Base-by-base conservation (phyloP, 2,113 vertebrate species). In the Amphiprion ocellaris region DNA sequence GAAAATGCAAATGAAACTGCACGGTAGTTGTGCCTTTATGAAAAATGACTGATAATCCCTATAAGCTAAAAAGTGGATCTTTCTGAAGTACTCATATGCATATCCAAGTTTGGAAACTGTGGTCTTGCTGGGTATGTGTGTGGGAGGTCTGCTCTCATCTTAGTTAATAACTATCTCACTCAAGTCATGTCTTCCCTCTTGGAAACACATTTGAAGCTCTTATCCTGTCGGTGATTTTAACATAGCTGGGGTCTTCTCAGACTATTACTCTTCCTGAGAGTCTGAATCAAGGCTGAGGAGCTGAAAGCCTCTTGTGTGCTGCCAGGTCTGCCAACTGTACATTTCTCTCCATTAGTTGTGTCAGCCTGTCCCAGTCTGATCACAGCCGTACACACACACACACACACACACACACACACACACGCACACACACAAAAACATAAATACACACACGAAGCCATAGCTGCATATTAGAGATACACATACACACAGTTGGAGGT, bases 271-370 rank as follows among this genome's bases (percentile, higher is more conserved):
- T 77, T 85, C 73, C 66, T 63, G 74, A 77, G 60, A 63, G 83
- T 72, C 77, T 74, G 87, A 84, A 81, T 85, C 85, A 80, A 63
- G 73, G 60, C 81, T 87, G 81, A 89, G 88, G 74, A 80, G 86
- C 87, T 91, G 85, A 90, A 90, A 92, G 86, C 89, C 79, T 82
- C 85, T 79, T 77, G 81, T 83, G 77, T 10, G 11, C 59, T 61
- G 66, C 66, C 55, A 77, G 74, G 69, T 78, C 82, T 54, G 70
- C 68, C 66, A 77, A 78, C 83, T 80, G 87, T 85, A 90, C 88
- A 90, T 90, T 80, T 83, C 67, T 81, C 77, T 92, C 90, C 82
- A 92, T 93, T 94, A 91, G 88, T 81, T 77, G 86, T 84, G 90
- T 86, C 82, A 82, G 74, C 69, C 74, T 74, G 81, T 83, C 71